These are phyloP conservation scores for Matsumurasca onukii DNA, from an alignment of 1,140 invertebrate genomes.

Conservation along the genomic window DNA sequence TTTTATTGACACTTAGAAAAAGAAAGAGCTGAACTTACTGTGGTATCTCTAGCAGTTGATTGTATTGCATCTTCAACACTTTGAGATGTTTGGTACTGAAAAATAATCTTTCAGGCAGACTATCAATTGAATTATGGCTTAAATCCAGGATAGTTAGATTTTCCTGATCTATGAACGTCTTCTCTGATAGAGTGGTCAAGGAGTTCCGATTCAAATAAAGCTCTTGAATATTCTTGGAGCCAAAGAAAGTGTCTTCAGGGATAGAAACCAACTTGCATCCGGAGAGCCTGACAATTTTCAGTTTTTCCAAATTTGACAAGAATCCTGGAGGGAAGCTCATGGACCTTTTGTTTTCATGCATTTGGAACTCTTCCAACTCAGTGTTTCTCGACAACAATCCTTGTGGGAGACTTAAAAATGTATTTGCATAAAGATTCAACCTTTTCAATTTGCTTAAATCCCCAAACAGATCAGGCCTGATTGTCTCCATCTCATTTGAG, in stretches of 20 bases:
- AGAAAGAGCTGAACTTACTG: slow-evolving; percentile 22
- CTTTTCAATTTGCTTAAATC: slow-evolving; percentile 57
- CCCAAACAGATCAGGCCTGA: slow-evolving; percentile 58
- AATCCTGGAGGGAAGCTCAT: slow-evolving; percentile 55
- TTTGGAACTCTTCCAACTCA: slow-evolving; percentile 54
- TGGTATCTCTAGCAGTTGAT: slow-evolving; percentile 40
- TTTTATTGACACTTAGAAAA: too few relatives aligned
- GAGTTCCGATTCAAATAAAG: slow-evolving; percentile 58
- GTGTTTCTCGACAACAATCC: slow-evolving; percentile 55
- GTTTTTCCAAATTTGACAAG: slow-evolving; percentile 55
- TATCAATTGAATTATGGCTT: slow-evolving; percentile 53
- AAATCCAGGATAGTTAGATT: slow-evolving; percentile 56
- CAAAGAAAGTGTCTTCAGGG: slow-evolving; percentile 58
- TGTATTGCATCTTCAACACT: slow-evolving; percentile 21
- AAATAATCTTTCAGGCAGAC: slow-evolving; percentile 30
- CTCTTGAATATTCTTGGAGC: slow-evolving; percentile 54
- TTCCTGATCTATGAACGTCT: slow-evolving; percentile 57
- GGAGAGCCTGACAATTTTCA: slow-evolving; percentile 54
- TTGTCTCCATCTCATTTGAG: slow-evolving; percentile 58
- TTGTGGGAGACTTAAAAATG: slow-evolving; percentile 58
- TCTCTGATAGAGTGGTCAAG: slow-evolving; percentile 53
- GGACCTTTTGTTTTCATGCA: slow-evolving; percentile 56
- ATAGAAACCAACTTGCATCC: slow-evolving; percentile 53
- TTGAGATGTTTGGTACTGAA: slow-evolving; percentile 12
- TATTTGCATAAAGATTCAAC: slow-evolving; percentile 60